Percentiles rank a stretch among this genome's conserved stretches.
Evolutionary conservation across 2,888 invertebrate genomes (phyloP).

Genomic region (Tetropium fuscum): DNA sequence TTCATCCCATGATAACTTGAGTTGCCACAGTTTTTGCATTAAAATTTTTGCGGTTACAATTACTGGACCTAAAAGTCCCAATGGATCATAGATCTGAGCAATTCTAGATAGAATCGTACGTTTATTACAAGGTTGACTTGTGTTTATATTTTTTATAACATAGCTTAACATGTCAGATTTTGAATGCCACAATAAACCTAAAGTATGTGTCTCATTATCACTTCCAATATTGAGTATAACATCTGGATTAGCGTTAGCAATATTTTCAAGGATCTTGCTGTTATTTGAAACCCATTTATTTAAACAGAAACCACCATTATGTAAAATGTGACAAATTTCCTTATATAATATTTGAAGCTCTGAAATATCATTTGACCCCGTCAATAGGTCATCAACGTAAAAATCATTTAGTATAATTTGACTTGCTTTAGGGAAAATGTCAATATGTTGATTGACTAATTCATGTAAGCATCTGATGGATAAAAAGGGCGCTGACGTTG

Average conservation of each 20-base stretch:
- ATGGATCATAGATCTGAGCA: constrained; percentile 1
- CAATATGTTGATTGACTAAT: neutral
- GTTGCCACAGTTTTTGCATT: constrained; percentile 4
- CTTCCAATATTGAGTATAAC: constrained; percentile 4
- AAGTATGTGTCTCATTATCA: constrained; percentile 3
- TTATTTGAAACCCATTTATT: constrained; percentile 5
- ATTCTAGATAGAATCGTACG: neutral
- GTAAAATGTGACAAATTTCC: neutral
- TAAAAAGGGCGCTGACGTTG: neutral
- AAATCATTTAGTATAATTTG: constrained; percentile 2
- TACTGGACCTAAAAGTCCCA: constrained; percentile 6
- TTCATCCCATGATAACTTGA: neutral
- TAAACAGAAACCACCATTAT: constrained; percentile 3
- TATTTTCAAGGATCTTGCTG: neutral
- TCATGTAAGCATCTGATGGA: neutral
- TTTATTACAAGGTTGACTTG: neutral
- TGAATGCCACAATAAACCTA: constrained; percentile 11
- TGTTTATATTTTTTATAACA: neutral
- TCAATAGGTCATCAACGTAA: constrained; percentile 4
- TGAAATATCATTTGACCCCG: neutral
- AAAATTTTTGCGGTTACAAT: neutral
- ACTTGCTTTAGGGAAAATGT: neutral
- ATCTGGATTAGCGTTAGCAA: neutral
- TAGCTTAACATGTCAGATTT: constrained; percentile 3
- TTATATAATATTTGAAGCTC: neutral